phyloP scores from a whole-genome alignment of 1,140 invertebrate species.

The Colletes latitarsis region DNA sequence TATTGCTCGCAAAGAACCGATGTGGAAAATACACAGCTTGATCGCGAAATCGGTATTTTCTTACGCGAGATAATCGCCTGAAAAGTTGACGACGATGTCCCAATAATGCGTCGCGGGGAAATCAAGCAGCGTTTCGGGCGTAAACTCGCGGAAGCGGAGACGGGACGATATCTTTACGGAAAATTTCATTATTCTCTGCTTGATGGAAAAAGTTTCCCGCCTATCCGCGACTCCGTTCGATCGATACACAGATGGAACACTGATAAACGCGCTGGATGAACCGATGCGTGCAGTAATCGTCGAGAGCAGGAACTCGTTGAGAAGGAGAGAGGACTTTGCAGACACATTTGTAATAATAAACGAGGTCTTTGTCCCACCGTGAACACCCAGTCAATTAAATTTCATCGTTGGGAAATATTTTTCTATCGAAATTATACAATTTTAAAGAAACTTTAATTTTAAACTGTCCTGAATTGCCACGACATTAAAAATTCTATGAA shows the following conservation, averaged over 20 bases:
- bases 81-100: background rate
- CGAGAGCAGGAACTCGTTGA: constrained; percentile 20
- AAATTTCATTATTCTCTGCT: constrained; percentile 58
- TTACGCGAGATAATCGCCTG: background rate
- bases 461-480: too few relatives aligned
- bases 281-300: constrained; percentile 38
- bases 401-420: constrained; percentile 1
- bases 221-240: constrained; percentile 20
- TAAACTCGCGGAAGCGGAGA: background rate
- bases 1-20: too few relatives aligned
- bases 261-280: constrained; percentile 39
- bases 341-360: constrained; percentile 24
- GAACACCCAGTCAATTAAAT: background rate
- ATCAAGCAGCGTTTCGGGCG: background rate
- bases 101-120: background rate
- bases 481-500: too few relatives aligned
- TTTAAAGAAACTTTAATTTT: too few relatives aligned
- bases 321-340: constrained; percentile 5
- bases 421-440: background rate
- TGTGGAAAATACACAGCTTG: too few relatives aligned
- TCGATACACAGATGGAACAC: constrained; percentile 52
- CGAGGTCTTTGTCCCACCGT: background rate
- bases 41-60: background rate
- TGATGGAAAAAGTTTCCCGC: constrained; percentile 60
- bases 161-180: constrained; percentile 17